These are phyloP conservation scores for Latrodectus elegans DNA, from an alignment of 2,888 invertebrate species.

Conservation along the genomic window DNA sequence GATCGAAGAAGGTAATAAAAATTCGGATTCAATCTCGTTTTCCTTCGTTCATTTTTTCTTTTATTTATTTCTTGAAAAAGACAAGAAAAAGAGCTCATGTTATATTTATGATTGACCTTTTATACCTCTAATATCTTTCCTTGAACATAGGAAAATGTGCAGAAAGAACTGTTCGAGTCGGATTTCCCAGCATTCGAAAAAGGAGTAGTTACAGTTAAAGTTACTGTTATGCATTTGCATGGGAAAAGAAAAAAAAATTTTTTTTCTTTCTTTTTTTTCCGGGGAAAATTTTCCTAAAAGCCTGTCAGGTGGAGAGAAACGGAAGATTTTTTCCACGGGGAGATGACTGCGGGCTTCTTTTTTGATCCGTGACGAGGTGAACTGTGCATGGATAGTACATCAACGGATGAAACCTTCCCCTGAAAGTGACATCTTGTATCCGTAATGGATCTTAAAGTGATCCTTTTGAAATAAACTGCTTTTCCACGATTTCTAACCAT, in stretches of 20 bases:
- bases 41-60: background rate
- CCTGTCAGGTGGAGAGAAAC: background rate
- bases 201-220: slow-evolving; percentile 15
- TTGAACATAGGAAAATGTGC: slow-evolving; percentile 20
- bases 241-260: slow-evolving; percentile 22
- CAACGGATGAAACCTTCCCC: too few species aligned
- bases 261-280: background rate
- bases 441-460: too few species aligned
- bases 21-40: slow-evolving; percentile 52
- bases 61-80: slow-evolving; percentile 24
- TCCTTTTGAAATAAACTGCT: too few species aligned
- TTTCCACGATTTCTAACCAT: too few species aligned
- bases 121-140: slow-evolving; percentile 22
- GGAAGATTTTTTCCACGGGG: background rate
- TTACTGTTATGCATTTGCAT: slow-evolving; percentile 28
- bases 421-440: too few species aligned
- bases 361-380: too few species aligned
- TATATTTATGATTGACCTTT: slow-evolving; percentile 58
- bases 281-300: background rate
- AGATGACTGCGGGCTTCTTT: too few species aligned
- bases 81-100: slow-evolving; percentile 24
- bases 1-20: slow-evolving; percentile 43
- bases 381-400: too few species aligned
- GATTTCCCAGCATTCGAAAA: slow-evolving; percentile 15
- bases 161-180: slow-evolving; percentile 29